A percentile compares a stretch with the other conserved stretches of the same genome.
Evolutionary conservation across 2,113 vertebrate species (phyloP).

Genomic region (Sorex araneus): DNA sequence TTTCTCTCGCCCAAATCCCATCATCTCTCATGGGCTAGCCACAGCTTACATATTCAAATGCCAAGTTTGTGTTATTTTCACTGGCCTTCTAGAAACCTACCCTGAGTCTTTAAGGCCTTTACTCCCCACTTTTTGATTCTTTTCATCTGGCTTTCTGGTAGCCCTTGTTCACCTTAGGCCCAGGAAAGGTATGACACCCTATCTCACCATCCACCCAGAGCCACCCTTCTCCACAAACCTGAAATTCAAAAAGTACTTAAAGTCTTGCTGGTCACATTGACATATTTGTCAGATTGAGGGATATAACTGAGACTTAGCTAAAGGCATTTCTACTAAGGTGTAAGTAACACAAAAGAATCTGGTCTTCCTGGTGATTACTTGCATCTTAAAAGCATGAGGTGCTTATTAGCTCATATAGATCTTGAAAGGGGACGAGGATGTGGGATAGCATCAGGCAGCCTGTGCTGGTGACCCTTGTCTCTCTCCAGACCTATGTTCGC

Average conservation of each 20-base stretch:
- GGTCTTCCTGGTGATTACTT: not conserved
- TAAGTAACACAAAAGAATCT: not conserved
- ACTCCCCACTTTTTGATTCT: not conserved
- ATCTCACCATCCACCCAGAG: not conserved
- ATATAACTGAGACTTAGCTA: not conserved
- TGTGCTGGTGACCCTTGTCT: not conserved
- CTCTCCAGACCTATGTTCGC: not conserved
- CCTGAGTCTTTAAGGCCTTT: not conserved
- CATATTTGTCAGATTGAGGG: constrained; percentile 10
- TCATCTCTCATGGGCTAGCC: too few species aligned
- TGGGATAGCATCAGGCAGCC: not conserved
- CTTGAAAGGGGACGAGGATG: not conserved
- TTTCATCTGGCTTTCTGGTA: constrained; percentile 7
- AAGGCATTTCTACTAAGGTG: constrained; percentile 47
- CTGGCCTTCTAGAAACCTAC: not conserved
- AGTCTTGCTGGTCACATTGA: not conserved
- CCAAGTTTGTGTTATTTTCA: too few species aligned
- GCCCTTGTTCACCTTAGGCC: constrained; percentile 1
- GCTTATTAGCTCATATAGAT: constrained; percentile 2
- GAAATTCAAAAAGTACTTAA: constrained; percentile 40
- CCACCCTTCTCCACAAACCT: constrained; percentile 16
- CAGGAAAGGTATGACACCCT: not conserved
- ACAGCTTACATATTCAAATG: too few species aligned
- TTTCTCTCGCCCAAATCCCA: too few species aligned
- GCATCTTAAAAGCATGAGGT: constrained; percentile 45